Evolutionary conservation across 2,888 invertebrate genomes (phyloP), one percentile per base, ranked within the genome.

Genomic region (Apotomis capreana): DNA sequence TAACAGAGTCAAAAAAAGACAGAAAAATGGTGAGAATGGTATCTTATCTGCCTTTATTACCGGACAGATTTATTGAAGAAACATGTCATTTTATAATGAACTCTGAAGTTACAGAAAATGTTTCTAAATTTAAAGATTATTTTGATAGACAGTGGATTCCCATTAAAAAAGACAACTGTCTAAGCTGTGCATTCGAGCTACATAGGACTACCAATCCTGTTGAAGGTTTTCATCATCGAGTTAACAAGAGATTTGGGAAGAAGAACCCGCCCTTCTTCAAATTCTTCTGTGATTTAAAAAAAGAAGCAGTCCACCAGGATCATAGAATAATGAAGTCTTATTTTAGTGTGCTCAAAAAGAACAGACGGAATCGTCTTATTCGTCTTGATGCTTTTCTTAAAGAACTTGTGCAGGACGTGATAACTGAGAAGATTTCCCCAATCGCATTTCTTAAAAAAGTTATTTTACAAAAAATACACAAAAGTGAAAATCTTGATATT

Each of bases 311-410:
- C 36, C 52, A 62, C 52, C 62, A 62, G 51, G 52, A 62, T 37
- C 62, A 62, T 26, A 51, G 62, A 37, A 52, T 52, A 1, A 62
- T 62, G 52, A 52, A 62, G 36, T 62, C 62, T 6, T 52, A 52
- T 62, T 62, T 62, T 52, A 15, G 52, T 49, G 62, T 62, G 51
- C 62, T 36, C 12, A 52, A 62, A 62, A 62, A 62, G n/a, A 63
- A 63, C 40, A 63, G 63, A 15, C 63, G 63, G 13, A 63, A 63
- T 54, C 63, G 63, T 63, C 63, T 40, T 36, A 63, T 63, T 54
- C 54, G 52, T 54, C 52, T 63, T 13, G 63, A 63, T 63, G 52
- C 13, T 13, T 5, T 54, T 54, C 63, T 63, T 37, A 26, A 6
- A 63, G 36, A 54, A 52, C 54, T 63, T 40, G 36, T 54, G n/a